Conservation (phyloP, 2,113 vertebrate genomes). For the Chlorodrepanis virens region DNA sequence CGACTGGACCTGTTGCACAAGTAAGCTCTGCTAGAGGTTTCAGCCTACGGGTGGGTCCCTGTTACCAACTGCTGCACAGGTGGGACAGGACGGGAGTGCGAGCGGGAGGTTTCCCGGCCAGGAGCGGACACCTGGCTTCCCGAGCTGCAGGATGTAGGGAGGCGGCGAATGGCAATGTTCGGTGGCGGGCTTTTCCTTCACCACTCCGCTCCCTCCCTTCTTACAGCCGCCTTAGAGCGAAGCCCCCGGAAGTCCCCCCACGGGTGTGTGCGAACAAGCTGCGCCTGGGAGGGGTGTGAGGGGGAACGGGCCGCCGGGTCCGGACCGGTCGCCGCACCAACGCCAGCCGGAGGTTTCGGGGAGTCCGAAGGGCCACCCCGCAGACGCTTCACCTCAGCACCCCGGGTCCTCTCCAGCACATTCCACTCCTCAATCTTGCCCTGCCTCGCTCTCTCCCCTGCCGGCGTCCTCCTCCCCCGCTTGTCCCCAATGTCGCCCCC, state of each 20-base stretch:
- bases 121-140: background rate
- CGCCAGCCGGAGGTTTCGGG: background rate
- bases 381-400: background rate
- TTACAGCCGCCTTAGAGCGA: background rate
- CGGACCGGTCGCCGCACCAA: background rate
- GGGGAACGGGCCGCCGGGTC: background rate
- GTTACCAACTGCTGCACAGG: fast-evolving
- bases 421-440: too few species aligned
- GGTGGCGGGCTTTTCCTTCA: background rate
- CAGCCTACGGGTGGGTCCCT: too few species aligned
- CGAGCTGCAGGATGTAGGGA: fast-evolving
- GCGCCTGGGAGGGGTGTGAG: background rate
- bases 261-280: background rate
- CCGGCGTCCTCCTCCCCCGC: background rate
- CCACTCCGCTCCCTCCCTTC: background rate
- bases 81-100: background rate
- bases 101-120: background rate
- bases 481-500: background rate
- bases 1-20: background rate
- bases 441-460: too few species aligned
- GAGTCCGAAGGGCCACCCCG: background rate
- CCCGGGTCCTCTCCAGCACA: background rate
- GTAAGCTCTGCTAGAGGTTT: too few species aligned
- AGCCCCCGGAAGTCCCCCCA: background rate
- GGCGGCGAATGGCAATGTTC: fast-evolving